phyloP scores from a whole-genome alignment of 1,140 invertebrate species.

The Sminthurinus signatus region DNA sequence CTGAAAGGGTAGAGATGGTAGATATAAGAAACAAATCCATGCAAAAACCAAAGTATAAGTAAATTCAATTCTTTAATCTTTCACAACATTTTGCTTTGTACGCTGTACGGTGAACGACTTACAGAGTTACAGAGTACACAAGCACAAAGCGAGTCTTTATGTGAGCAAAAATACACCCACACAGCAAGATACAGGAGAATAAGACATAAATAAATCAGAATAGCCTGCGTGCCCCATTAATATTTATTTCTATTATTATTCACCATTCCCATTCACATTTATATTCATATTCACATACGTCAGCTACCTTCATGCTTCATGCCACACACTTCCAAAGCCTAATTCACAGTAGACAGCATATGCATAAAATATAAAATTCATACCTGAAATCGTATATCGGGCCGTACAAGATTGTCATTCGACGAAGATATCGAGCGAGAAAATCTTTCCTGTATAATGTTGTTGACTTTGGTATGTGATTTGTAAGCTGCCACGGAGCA shows the following conservation, averaged over 20 bases:
- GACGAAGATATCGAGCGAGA: conserved; percentile 65
- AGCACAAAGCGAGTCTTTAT: too few relatives aligned
- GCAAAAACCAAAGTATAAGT: too few relatives aligned
- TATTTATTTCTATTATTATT: conserved; percentile 4
- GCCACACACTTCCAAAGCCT: not conserved
- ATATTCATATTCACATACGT: not conserved
- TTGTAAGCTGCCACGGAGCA: conserved; percentile 58
- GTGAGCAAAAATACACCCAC: too few relatives aligned
- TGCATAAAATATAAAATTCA: conserved; percentile 24
- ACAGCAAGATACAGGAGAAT: too few relatives aligned
- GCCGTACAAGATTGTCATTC: conserved; percentile 73
- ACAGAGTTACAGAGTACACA: too few relatives aligned
- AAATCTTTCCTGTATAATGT: conserved; percentile 75
- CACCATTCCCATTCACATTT: not conserved
- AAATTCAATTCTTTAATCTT: too few relatives aligned
- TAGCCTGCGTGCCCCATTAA: not conserved
- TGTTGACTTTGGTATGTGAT: conserved; percentile 74
- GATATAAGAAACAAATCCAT: too few relatives aligned
- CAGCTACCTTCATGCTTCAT: not conserved
- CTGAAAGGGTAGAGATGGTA: too few relatives aligned
- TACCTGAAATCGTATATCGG: conserved; percentile 76
- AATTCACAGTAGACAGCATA: not conserved
- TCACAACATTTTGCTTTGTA: too few relatives aligned
- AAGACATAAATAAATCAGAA: not conserved
- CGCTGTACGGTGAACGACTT: too few relatives aligned